Evolutionary conservation across 2,113 vertebrate genomes (phyloP).

Genomic region (Anser brachyrhynchus): DNA sequence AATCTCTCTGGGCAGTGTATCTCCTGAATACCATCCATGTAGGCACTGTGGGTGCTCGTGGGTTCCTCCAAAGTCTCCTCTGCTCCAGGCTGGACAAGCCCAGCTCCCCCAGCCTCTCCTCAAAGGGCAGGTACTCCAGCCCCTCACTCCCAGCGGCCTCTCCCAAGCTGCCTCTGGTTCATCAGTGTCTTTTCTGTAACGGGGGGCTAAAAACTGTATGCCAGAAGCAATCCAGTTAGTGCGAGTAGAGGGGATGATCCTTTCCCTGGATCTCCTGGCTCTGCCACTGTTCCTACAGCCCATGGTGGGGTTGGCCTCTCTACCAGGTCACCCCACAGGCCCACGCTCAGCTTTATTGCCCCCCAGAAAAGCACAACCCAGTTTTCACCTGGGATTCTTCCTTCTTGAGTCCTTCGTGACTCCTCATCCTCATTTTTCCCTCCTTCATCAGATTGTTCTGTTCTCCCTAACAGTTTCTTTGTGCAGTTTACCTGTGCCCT

Average conservation of each 20-base stretch:
- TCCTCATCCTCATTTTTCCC: background rate
- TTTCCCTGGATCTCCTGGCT: background rate
- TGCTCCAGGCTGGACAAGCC: background rate
- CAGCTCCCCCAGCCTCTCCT: background rate
- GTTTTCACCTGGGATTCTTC: accelerated
- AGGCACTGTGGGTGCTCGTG: background rate
- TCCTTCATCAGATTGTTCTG: background rate
- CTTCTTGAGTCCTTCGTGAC: background rate
- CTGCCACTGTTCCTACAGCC: background rate
- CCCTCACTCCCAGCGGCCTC: accelerated
- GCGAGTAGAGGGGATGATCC: background rate
- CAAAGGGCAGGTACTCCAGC: background rate
- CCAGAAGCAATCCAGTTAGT: background rate
- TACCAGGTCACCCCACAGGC: background rate
- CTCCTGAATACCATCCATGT: background rate
- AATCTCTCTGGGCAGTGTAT: background rate
- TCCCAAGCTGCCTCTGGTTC: background rate
- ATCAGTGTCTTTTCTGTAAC: background rate
- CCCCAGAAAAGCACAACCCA: background rate
- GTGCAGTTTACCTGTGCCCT: background rate
- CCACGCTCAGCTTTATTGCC: background rate
- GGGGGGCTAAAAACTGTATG: background rate
- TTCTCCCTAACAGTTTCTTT: background rate
- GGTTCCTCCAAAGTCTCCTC: background rate
- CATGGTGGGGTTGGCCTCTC: background rate